These are phyloP conservation scores for Heteropelma amictum DNA, from an alignment of 2,888 invertebrate species.

Conservation along the genomic window DNA sequence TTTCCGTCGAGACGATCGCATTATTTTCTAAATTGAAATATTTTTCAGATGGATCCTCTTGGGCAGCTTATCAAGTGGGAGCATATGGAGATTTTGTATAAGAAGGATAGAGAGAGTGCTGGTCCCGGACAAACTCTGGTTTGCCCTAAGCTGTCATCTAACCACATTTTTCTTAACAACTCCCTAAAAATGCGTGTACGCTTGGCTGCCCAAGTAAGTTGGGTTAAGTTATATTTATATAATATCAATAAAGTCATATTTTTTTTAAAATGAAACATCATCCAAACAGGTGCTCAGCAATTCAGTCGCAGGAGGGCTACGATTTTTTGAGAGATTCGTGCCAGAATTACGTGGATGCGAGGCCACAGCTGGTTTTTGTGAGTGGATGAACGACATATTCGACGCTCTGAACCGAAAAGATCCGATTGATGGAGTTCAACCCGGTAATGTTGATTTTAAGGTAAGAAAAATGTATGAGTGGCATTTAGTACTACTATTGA, in stretches of 20 bases:
- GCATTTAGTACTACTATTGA: neutral
- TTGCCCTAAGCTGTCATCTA: slow-evolving; percentile 43
- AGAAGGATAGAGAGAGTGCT: slow-evolving; percentile 26
- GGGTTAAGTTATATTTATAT: neutral
- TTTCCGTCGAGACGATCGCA: neutral
- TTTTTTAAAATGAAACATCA: neutral
- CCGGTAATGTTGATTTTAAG: slow-evolving; percentile 27
- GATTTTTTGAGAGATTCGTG: slow-evolving; percentile 24
- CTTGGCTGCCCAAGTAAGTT: neutral
- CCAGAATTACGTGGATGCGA: slow-evolving; percentile 37
- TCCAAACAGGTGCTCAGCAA: slow-evolving; percentile 45
- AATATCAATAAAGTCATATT: neutral
- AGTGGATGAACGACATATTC: slow-evolving; percentile 50
- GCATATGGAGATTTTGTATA: slow-evolving; percentile 7
- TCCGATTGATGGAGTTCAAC: slow-evolving; percentile 14
- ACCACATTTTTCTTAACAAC: neutral
- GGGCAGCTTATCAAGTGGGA: neutral
- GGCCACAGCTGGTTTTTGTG: slow-evolving; percentile 46
- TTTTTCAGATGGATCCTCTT: neutral
- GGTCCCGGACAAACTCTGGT: slow-evolving; percentile 40
- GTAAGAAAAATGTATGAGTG: slow-evolving; percentile 15
- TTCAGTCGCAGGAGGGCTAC: slow-evolving; percentile 40
- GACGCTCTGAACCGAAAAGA: slow-evolving; percentile 46
- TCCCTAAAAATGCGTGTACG: neutral
- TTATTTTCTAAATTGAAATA: neutral